Percentiles rank a stretch among this genome's conserved stretches.
These are phyloP conservation scores for Theocolax elegans DNA, from an alignment of 1,140 invertebrate genomes.

Conservation along the genomic window DNA sequence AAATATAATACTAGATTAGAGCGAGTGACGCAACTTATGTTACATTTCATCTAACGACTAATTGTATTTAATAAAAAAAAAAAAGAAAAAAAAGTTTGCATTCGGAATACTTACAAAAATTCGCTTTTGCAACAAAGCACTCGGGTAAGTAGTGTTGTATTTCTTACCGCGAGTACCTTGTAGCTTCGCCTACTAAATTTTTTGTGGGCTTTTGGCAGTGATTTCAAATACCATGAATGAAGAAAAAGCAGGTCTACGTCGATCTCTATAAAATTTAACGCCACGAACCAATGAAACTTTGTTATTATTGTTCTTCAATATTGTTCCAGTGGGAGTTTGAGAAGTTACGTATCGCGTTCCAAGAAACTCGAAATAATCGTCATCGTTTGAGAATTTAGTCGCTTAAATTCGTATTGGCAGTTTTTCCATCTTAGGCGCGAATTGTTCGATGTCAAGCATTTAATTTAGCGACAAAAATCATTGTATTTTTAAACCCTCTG, in stretches of 20 bases:
- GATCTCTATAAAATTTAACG: too few species aligned
- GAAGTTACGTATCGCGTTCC: too few species aligned
- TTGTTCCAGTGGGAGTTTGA: too few species aligned
- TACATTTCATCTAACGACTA: slow-evolving; percentile 11
- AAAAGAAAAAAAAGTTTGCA: slow-evolving; percentile 37
- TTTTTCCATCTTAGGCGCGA: slow-evolving; percentile 11
- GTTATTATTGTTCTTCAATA: too few species aligned
- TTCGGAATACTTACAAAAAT: slow-evolving; percentile 37
- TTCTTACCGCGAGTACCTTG: not conserved
- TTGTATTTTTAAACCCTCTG: not conserved
- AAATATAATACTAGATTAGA: slow-evolving; percentile 5
- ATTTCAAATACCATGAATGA: slow-evolving; percentile 65
- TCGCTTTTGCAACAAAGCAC: slow-evolving; percentile 15
- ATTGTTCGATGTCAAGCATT: not conserved
- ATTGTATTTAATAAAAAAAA: slow-evolving; percentile 27
- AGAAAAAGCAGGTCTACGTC: slow-evolving; percentile 51
- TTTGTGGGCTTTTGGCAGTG: slow-evolving; percentile 66
- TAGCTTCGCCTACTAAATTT: slow-evolving; percentile 42
- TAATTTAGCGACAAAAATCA: not conserved
- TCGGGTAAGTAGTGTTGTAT: not conserved
- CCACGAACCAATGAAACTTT: too few species aligned
- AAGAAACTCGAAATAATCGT: not conserved
- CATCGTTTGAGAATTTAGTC: not conserved
- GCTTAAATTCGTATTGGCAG: slow-evolving; percentile 33
- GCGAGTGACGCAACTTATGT: slow-evolving; percentile 27